Base-by-base conservation (phyloP, 2,113 vertebrate genomes). In the Serinus canaria region DNA sequence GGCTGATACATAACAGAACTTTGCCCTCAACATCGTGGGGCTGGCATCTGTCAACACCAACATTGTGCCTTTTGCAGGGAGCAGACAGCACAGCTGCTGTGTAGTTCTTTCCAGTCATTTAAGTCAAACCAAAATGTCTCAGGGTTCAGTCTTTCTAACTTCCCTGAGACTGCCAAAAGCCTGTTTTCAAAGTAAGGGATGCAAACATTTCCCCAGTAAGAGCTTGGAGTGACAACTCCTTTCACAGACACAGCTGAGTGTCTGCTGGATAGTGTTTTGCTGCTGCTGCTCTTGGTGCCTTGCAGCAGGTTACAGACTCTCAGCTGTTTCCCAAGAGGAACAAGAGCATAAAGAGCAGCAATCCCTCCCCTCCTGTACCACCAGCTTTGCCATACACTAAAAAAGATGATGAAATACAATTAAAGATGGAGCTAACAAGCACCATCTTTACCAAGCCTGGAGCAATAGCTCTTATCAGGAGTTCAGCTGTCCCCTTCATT, bases 151-250 rank as follows among this genome's bases (percentile, higher is more conserved):
- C 64, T 81, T 43, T 46, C 30, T 72, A 12, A 39, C 52, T 82
- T 85, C 21, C 16, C 15, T 21, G 30, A 87, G 33, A 84, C 25
- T 91, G 67, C 53, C 58, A 73, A 88, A 56, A 7, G 8, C 13
- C 18, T 64, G 22, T 69, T 92, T 93, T 52, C 25, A n/a, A 88
- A 83, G 63, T 37, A 56, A 73, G 39, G 55, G 25, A 21, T 86
- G 59, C 5, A 28, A 37, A 49, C 22, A 49, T 73, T 22, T 85
- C 35, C 11, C 13, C 1, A 0, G 24, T 64, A 37, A 62, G 55
- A 49, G 80, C n/a, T 21, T 66, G 44, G 33, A 80, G 37, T 62
- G 59, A 41, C 37, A 56, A 7, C 0, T 4, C 0, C 0, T 77
- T 80, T 92, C n/a, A 8, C 31, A 64, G 49, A 14, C n/a, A 27